phyloP scores from a whole-genome alignment of 2,888 invertebrate genomes.

The Stomorhina lunata region DNA sequence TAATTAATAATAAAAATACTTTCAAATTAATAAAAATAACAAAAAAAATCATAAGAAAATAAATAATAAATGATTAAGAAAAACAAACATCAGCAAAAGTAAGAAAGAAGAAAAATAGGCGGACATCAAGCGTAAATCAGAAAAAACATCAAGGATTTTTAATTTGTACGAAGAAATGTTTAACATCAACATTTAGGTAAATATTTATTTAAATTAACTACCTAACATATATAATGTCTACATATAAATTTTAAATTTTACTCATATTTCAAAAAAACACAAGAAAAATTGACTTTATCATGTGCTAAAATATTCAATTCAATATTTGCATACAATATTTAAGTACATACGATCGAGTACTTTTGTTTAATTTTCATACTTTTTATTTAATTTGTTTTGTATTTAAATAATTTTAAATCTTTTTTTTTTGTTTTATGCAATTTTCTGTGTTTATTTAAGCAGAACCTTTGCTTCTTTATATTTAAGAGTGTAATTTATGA shows the following conservation, averaged over 20 bases:
- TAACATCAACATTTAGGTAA: constrained; percentile 76
- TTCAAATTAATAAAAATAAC: not conserved
- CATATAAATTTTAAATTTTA: not conserved
- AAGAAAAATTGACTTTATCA: not conserved
- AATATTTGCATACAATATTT: not conserved
- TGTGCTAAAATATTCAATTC: not conserved
- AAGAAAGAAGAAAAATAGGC: not conserved
- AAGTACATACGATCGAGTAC: not conserved
- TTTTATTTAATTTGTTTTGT: constrained; percentile 28
- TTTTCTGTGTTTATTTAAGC: constrained; percentile 57
- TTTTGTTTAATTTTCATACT: not conserved
- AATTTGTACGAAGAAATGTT: constrained; percentile 77
- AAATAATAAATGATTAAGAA: not conserved
- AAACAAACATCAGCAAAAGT: constrained; percentile 15
- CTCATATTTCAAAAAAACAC: no score
- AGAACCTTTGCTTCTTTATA: no score
- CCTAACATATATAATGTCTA: not conserved
- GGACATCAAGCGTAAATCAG: constrained; percentile 40
- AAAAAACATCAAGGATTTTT: constrained; percentile 67
- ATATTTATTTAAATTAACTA: constrained; percentile 58
- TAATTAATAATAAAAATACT: no score
- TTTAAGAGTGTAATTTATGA: constrained; percentile 31
- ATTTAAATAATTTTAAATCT: not conserved
- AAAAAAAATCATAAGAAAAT: constrained; percentile 3
- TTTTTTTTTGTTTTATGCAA: constrained; percentile 35